phyloP scores from a whole-genome alignment of 2,113 vertebrate genomes.

The Gnathonemus longibarbis region DNA sequence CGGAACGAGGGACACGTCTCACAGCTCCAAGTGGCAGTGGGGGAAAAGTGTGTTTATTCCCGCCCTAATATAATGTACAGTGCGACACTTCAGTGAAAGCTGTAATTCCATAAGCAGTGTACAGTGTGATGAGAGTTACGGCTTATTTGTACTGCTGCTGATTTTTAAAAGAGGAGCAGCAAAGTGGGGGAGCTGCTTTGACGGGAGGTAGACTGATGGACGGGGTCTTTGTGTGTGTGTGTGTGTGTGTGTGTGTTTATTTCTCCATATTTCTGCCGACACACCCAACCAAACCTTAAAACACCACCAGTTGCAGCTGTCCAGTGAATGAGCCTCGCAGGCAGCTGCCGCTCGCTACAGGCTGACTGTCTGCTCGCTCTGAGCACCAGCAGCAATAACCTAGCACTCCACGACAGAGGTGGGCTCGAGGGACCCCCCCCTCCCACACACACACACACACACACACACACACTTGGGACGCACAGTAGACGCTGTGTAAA shows the following conservation, averaged over 20 bases:
- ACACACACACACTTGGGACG: constrained; percentile 51
- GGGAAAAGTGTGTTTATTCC: background rate
- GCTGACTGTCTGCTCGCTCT: constrained; percentile 35
- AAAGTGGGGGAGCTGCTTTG: background rate
- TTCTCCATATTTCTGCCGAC: background rate
- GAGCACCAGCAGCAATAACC: constrained; percentile 61
- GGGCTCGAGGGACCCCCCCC: constrained; percentile 42
- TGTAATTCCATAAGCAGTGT: background rate
- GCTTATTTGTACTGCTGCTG: background rate
- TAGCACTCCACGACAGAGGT: constrained; percentile 40
- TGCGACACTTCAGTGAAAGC: background rate
- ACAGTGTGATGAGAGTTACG: background rate
- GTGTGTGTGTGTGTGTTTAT: constrained; percentile 6
- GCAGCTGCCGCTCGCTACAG: constrained; percentile 54
- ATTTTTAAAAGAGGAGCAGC: background rate
- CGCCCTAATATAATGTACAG: background rate
- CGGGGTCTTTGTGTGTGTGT: constrained; percentile 2
- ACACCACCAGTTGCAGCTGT: constrained; percentile 41
- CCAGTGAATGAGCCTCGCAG: constrained; percentile 35
- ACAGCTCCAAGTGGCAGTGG: background rate
- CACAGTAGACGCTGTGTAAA: constrained; percentile 60
- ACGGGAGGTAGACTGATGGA: background rate
- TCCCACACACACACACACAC: too few species aligned
- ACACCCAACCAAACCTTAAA: constrained; percentile 36
- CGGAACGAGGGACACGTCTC: background rate